These are phyloP conservation scores for Lysandra coridon DNA, from an alignment of 2,888 invertebrate species.

Conservation along the genomic window DNA sequence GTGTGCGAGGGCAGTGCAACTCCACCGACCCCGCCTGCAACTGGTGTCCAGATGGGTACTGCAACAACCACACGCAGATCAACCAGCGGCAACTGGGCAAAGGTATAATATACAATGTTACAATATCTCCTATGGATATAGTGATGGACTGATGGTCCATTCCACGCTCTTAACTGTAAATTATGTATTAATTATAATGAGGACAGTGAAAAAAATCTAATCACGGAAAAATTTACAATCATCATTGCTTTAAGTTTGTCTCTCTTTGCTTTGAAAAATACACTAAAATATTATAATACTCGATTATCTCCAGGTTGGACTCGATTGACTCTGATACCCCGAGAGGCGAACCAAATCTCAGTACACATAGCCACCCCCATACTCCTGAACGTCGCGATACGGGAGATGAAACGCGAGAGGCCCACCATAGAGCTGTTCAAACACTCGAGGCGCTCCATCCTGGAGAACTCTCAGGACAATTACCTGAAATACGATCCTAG, in stretches of 20 bases:
- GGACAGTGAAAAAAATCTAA: too few relatives aligned
- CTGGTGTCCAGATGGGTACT: slow-evolving; percentile 74
- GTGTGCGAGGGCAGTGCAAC: slow-evolving; percentile 72
- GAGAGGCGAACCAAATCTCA: slow-evolving; percentile 65
- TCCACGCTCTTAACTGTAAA: too few relatives aligned
- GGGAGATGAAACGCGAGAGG: slow-evolving; percentile 63
- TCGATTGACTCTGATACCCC: slow-evolving; percentile 65
- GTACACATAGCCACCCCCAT: slow-evolving; percentile 63
- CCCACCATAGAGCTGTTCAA: slow-evolving; percentile 64
- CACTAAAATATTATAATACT: not conserved
- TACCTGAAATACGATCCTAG: slow-evolving; percentile 71
- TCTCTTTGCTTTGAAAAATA: not conserved
- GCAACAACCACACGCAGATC: slow-evolving; percentile 68
- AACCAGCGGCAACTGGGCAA: slow-evolving; percentile 60
- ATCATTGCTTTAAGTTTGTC: too few relatives aligned
- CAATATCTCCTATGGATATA: not conserved
- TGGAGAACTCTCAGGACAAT: slow-evolving; percentile 58
- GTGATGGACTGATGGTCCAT: not conserved
- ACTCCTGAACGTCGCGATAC: slow-evolving; percentile 60
- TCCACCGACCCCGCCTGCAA: slow-evolving; percentile 65
- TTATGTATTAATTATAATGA: not conserved
- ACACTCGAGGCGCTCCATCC: slow-evolving; percentile 55
- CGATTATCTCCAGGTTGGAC: slow-evolving; percentile 60
- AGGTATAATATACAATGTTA: slow-evolving; percentile 49
- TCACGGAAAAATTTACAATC: too few relatives aligned